Base-by-base conservation (phyloP, 1,140 invertebrate species). In the Pogonus chalceus region DNA sequence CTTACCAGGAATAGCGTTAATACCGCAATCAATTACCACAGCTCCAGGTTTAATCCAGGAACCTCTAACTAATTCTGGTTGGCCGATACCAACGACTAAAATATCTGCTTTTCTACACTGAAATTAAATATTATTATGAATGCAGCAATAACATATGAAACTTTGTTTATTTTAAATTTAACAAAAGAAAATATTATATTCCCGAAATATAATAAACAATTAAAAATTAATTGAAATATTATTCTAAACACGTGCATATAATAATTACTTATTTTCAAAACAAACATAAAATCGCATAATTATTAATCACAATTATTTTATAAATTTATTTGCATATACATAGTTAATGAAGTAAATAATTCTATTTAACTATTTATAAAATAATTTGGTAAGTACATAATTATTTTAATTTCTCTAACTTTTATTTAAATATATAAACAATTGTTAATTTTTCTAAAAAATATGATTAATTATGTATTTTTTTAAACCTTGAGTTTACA, bases 21-120 rank as follows among this genome's bases (percentile, higher is more conserved):
- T 99, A 35, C 97, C 97, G 76, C 96, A 99, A 70, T 99, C 97
- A 60, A 99, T 98, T n/a, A 99, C 96, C 23, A 99, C 85, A 46
- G 96, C 95, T 18, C 96, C 95, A 0, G 92, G 91, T 75, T 99
- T 99, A 39, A 99, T 86, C 96, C 96, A 99, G 49, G 86, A 86
- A 0, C 87, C 91, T 70, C 92, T 92, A 0, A 99, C 94, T 73
- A 98, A 79, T 71, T 95, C 81, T 4, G 94, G 76, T 64, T 84
- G 79, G 0, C 97, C 97, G 61, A 98, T 94, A 1, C 83, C 97
- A 2, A 97, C 96, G 4, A 99, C 92, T 47, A 99, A 70, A 65
- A 99, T 97, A 71, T 99, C 97, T 18, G 95, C 96, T 60, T 77
- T 73, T 55, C 75, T 75, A 39, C 69, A 69, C 64, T 68, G 47